Evolutionary conservation across 2,797 vertebrate genomes (phyloP), one percentile per base, ranked within the genome.

Genomic region (Xiphorhynchus erythropygius): DNA sequence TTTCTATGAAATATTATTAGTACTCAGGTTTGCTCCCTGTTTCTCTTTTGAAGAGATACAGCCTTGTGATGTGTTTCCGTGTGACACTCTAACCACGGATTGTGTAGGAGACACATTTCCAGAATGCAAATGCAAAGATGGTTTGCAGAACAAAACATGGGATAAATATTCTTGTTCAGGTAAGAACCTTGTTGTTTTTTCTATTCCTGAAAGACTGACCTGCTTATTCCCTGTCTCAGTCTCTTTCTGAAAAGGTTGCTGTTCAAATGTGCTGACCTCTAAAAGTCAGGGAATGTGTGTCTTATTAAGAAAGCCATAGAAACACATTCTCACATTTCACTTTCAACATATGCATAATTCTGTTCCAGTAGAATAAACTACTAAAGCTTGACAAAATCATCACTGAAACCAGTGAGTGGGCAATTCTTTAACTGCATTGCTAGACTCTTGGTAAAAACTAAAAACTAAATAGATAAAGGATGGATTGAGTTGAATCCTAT

Each of bases 61-160:
- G 1, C 3, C 25, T 3, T 98, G 97, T 76, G 16, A 0, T 4
- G 1, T 4, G 69, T 92, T 64, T 46, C 2, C 0, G 12, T 98
- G 97, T 56, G 94, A 98, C 52, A 0, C 0, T 0, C 0, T 0
- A 14, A 98, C 97, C 9, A 96, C 97, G 18, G 0, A 0, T 0
- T 98, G 97, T 4, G 0, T 0, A 0, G 28, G 7, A 0, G 0
- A 0, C 0, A 0, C 0, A 2, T 4, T 33, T 67, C 95, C 94
- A 76, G 5, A 7, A 11, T 98, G 97, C 22, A 1, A 0, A 2
- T 98, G 97, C 89, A 49, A 3, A 41, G 0, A 0, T 6, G 0
- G 0, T 11, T 94, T 21, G 4, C 2, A 18, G 70, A 96, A 22
- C 56, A 65, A 65, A 63, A 0, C 12, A 0, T 55, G 50, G 94